Percentiles rank a stretch among this genome's conserved stretches.
Evolutionary conservation across 2,797 vertebrate species (phyloP).

Genomic region (Apogon talboti): DNA sequence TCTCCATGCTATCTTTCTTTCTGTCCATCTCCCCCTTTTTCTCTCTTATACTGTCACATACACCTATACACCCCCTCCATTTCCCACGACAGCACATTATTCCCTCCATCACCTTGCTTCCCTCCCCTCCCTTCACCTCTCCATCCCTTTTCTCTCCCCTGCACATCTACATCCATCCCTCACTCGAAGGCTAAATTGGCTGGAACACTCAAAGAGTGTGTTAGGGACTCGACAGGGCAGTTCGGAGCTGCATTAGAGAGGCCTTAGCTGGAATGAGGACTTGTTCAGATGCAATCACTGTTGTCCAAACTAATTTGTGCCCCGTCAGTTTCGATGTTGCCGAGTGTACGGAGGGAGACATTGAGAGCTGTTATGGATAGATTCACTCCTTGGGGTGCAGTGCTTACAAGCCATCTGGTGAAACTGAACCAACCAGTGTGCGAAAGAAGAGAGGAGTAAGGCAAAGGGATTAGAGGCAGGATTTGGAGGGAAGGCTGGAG

Average conservation of each 20-base stretch:
- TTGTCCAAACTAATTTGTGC: conserved; percentile 82
- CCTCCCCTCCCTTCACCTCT: conserved; percentile 54
- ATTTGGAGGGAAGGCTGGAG: conserved; percentile 40
- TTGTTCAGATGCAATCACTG: conserved; percentile 78
- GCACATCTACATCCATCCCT: conserved; percentile 72
- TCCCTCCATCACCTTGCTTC: conserved; percentile 73
- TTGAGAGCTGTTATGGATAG: conserved; percentile 71
- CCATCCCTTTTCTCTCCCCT: conserved; percentile 37
- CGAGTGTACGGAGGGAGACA: conserved; percentile 53
- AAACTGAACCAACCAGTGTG: conserved; percentile 67
- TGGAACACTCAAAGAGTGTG: conserved; percentile 72
- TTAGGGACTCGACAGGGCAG: conserved; percentile 71
- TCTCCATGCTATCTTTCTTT: conserved; percentile 67
- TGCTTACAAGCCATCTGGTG: conserved; percentile 77
- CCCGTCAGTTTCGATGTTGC: conserved; percentile 71
- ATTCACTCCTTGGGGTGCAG: conserved; percentile 73
- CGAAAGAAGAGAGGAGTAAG: conserved; percentile 41
- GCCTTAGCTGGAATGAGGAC: conserved; percentile 70
- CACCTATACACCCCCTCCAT: conserved; percentile 66
- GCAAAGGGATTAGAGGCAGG: conserved; percentile 56
- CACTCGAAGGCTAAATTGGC: conserved; percentile 75
- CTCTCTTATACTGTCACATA: conserved; percentile 62
- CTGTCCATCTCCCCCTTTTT: conserved; percentile 59
- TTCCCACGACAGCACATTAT: conserved; percentile 74
- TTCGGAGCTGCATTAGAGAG: conserved; percentile 67